Evolutionary conservation across 2,797 vertebrate species (phyloP), one percentile per base, ranked within the genome.

Genomic region (Valencia hispanica): DNA sequence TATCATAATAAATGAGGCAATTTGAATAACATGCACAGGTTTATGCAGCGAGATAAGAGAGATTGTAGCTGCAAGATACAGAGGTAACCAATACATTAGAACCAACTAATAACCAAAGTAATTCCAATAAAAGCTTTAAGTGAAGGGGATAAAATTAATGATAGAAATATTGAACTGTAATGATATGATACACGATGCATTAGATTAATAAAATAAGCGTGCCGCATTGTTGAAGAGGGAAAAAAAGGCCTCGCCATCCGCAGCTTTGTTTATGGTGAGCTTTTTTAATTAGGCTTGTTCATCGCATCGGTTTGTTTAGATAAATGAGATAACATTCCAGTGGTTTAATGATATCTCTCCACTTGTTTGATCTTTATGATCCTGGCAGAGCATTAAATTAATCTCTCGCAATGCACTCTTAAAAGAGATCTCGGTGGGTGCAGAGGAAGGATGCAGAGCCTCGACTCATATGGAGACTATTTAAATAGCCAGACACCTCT

Each of bases 1-100:
- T 99, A 99, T 99, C 98, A 99, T 99, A 99, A 99, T 99, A 99
- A 99, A 99, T 99, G 98, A 99, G 98, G 97, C 97, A 99, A 99
- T 99, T 99, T 99, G 98, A 99, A 99, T 99, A 99, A 99, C 98
- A 99, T 95, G 97, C 96, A 96, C 96, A 99, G 97, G 98, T 98
- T 99, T 99, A 97, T 97, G 97, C 97, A 96, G 97, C 97, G 96
- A 99, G 98, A 99, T 99, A 97, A 99, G 98, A 98, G 97, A 98
- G 98, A 99, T 99, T 97, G 97, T 96, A 96, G 92, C 95, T 96
- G 95, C 88, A 95, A 96, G 97, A 98, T 98, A 96, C 97, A 96
- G 96, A 97, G 96, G 97, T 99, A 99, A 98, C 97, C 97, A 99
- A 99, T 99, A 98, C 97, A 97, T 99, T 99, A 98, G 97, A 93